Evolutionary conservation across 2,888 invertebrate species (phyloP), one percentile per base, ranked within the genome.

Genomic region (Netelia inedita): DNA sequence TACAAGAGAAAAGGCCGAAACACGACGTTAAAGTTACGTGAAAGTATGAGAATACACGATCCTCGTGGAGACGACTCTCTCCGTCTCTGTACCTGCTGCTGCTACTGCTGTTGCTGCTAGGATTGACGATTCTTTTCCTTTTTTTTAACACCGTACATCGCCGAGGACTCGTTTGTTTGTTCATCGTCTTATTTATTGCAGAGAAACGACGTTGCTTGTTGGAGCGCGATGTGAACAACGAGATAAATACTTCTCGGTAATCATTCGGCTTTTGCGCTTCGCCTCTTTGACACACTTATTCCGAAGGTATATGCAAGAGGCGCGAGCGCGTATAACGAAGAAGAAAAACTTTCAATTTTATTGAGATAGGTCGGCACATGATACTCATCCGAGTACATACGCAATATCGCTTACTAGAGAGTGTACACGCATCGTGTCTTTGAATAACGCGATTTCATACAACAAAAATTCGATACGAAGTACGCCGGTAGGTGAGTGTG

Each of bases 1-100:
- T 97, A 10, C 97, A 96, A 61, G 93, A 93, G 43, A 93, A 93
- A 43, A 92, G 89, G 78, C 65, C 85, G 41, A 92, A 89, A 83
- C 57, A 43, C 1, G 91, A 91, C 21, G 72, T 63, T 5, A 88
- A 87, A 76, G 79, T 72, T 9, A 89, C 87, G 86, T 88, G 88
- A 88, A 76, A 74, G 6, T 8, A 46, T 14, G 21, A 19, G 23
- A 55, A n/a, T 1, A 16, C 55, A 66, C 55, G 41, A 11, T 19
- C 11, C 21, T 65, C 19, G 10, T 57, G 16, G 19, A 57, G 16
- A 19, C 57, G 2, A 19, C 1, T 57, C 5, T 53, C 43, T 69
- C 23, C 55, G 50, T 71, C 57, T 61, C 35, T 71, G 79, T 83
- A 83, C 83, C 83, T 79, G 83, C 71, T 59, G 59, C 41, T 21